phyloP scores from a whole-genome alignment of 2,113 vertebrate species.

The Tor tambroides region DNA sequence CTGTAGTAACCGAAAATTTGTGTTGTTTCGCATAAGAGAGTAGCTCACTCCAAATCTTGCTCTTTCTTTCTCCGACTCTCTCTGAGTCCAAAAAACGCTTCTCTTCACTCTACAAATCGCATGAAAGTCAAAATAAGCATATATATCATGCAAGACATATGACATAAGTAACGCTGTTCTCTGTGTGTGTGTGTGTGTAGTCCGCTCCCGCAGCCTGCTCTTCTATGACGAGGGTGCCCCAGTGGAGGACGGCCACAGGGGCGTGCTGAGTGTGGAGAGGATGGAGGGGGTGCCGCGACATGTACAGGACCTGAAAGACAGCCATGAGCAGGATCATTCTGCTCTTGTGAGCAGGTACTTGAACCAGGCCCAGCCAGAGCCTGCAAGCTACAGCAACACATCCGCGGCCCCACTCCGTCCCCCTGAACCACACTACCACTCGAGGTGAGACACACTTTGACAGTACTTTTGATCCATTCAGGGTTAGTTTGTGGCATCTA shows the following conservation, averaged over 20 bases:
- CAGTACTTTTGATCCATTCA: background rate
- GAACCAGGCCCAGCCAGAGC: constrained; percentile 74
- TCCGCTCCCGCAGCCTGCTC: constrained; percentile 95
- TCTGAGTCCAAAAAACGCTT: background rate
- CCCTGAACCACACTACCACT: constrained; percentile 62
- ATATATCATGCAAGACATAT: background rate
- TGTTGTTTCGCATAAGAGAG: constrained; percentile 27
- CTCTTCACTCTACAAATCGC: background rate
- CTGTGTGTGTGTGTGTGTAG: constrained; percentile 72
- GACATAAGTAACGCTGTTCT: background rate
- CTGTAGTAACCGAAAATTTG: constrained; percentile 54
- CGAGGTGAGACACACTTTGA: constrained; percentile 61
- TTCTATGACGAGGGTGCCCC: constrained; percentile 90
- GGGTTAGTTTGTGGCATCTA: background rate
- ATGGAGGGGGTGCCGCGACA: constrained; percentile 73
- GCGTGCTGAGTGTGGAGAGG: constrained; percentile 80
- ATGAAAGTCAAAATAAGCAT: background rate
- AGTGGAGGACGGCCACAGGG: constrained; percentile 81
- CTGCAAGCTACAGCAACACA: constrained; percentile 67
- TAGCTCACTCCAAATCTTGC: background rate
- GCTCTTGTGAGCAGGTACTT: constrained; percentile 79
- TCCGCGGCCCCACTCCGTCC: constrained; percentile 68
- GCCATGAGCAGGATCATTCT: constrained; percentile 63
- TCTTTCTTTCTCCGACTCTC: background rate
- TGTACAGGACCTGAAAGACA: constrained; percentile 66